Evolutionary conservation across 2,888 invertebrate genomes (phyloP), one percentile per base, ranked within the genome.

Genomic region (Conchocele bisecta): DNA sequence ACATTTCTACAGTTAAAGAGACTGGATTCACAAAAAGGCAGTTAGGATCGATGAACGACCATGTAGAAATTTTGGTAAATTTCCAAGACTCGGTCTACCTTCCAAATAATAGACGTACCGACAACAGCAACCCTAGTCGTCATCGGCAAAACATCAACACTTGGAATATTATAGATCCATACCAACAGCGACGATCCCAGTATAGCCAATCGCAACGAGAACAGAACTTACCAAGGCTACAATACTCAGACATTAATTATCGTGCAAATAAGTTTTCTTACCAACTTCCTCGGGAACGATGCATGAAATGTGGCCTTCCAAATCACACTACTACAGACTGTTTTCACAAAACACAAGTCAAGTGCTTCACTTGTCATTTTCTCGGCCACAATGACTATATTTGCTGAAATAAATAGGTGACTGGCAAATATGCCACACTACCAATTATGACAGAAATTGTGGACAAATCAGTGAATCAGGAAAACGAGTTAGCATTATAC

Each of bases 351-450:
- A 42, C n/a, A 20, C 42, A 42, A 22, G n/a, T 42, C n/a, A 17
- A 42, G n/a, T 42, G 42, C 42, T 42, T 20, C n/a, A 42, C n/a
- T 6, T 42, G 42, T 42, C n/a, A n/a, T 20, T 42, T 42, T 42
- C 22, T 20, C n/a, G 42, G 42, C n/a, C 42, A 42, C n/a, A 42
- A 42, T 20, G 42, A 42, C 22, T 42, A 17, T 42, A 22, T 42
- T n/a, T 42, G 42, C n/a, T 42, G 42, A 22, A 42, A 42, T 42
- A 20, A 6, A 20, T 42, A 42, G 42, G 42, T 20, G 7, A 9
- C 17, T 42, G 42, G 42, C 42, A 42, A 42, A 42, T 42, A 42
- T 42, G 42, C 42, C 42, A n/a, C n/a, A n/a, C n/a, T n/a, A n/a
- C n/a, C n/a, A n/a, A n/a, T n/a, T n/a, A n/a, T n/a, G n/a, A n/a